Conservation (phyloP, 1,140 invertebrate genomes). For the Drosophila funebris region DNA sequence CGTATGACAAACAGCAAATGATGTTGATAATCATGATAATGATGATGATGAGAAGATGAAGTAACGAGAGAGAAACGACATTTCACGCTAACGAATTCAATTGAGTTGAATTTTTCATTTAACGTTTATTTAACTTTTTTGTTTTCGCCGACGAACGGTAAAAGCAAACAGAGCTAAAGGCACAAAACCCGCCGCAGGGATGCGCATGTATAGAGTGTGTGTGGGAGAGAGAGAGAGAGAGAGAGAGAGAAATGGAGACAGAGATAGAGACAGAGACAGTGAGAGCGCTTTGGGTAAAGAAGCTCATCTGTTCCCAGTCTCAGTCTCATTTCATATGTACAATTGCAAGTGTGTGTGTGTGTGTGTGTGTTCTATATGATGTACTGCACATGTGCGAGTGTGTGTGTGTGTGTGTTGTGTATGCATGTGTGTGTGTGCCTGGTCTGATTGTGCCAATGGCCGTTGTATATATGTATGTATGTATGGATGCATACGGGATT, state of each 20-base stretch:
- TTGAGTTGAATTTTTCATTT: conserved; percentile 82
- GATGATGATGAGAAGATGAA: conserved; percentile 24
- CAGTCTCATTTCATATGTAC: conserved; percentile 15
- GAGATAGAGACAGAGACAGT: neutral
- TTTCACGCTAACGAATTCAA: conserved; percentile 82
- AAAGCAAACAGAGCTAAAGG: conserved; percentile 30
- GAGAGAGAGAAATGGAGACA: neutral
- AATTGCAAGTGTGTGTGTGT: neutral
- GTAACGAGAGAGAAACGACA: conserved; percentile 71
- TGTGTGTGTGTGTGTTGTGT: conserved; percentile 2
- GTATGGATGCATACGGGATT: conserved; percentile 5
- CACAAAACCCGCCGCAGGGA: conserved; percentile 51
- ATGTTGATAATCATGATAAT: conserved; percentile 34
- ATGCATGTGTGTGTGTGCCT: conserved; percentile 12
- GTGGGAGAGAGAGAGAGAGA: neutral
- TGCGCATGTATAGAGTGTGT: conserved; percentile 25
- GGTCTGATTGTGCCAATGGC: conserved; percentile 67
- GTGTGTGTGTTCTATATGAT: conserved; percentile 2
- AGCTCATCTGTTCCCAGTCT: conserved; percentile 35
- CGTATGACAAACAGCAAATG: conserved; percentile 26
- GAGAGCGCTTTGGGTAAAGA: conserved; percentile 24
- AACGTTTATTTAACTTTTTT: conserved; percentile 79
- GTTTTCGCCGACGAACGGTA: conserved; percentile 46
- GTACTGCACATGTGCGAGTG: conserved; percentile 18
- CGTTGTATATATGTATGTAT: conserved; percentile 48